Evolutionary conservation across 1,140 invertebrate genomes (phyloP), one percentile per base, ranked within the genome.

Genomic region (Scaptodrosophila lebanonensis): DNA sequence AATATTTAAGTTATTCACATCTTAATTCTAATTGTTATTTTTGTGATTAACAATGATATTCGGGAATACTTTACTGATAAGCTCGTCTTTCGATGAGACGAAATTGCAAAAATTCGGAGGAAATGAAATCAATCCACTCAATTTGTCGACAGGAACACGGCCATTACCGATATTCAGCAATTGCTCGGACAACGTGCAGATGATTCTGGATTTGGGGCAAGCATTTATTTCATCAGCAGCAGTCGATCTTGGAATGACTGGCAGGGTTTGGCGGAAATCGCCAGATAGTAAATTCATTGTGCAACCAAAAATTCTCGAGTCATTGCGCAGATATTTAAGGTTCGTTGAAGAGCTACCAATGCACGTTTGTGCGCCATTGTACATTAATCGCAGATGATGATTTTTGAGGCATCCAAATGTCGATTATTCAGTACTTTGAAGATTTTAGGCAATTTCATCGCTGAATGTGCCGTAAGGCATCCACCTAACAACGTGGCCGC

Each of bases 81-180:
- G 71, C 61, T 82, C 75, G 29, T 82, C 53, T 67, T 61, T 76
- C 44, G 69, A 66, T 51, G 51, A 51, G 32, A 44, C 44, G 9
- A 86, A 68, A 20, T 86, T 63, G 56, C 85, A 84, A 48, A 86
- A 87, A 65, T 85, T 68, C 20, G n/a, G 16, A 25, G 77, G 79
- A 36, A 88, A 85, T 79, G 60, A 68, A 51, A 87, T 87, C 6
- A 52, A 75, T 69, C 61, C 58, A 44, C 62, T 83, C 22, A 64
- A 76, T 64, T 47, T 51, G 35, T 87, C 69, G 40, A 85, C 66
- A 61, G 65, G 59, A 52, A 87, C 54, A 59, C 70, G 63, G 29
- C 83, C 71, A 71, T 87, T 83, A 54, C 85, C 84, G 22, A 25
- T 8, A 25, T 3, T 25, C 22, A 25, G 22, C 22, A 4, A 25